Base-by-base conservation (phyloP, 35 echinoderm and acorn worm species). In the Eucidaris tribuloides region DNA sequence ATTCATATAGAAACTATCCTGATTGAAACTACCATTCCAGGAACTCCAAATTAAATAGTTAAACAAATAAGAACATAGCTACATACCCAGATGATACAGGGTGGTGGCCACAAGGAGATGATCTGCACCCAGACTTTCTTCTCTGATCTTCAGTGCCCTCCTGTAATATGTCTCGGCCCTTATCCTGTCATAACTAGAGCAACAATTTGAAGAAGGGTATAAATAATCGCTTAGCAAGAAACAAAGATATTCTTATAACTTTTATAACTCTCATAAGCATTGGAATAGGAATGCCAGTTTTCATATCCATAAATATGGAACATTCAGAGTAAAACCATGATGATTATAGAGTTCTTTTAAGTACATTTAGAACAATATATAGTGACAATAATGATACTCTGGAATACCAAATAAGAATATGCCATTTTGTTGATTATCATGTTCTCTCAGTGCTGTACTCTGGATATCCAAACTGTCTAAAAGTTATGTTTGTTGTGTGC, bases 41-140 rank as follows among this genome's bases (percentile, higher is more conserved):
- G n/a, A n/a, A n/a, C n/a, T n/a, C n/a, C n/a, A n/a, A n/a, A n/a
- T 13, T 14, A 55, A 55, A 14, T 55, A 13, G 13, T 55, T 55
- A 13, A 55, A 14, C 23, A 71, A 18, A 72, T 23, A 58, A 48
- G 23, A 63, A 66, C 55, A 27, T 38, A 40, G 17, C 14, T 39
- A 65, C 76, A 63, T 68, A 92, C 90, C 90, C 15, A 97, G 77
- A 50, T 97, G 90, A 65, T 89, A 93, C 17, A 97, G 55, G 3
- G 86, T 89, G 29, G 94, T 92, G 38, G 90, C 94, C 7, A 97
- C 81, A 4, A 93, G 87, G 4, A 97, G 54, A 58, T 97, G 90
- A 49, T 97, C 86, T 36, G 62, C 41, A 19, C 86, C 77, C 46
- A 65, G 72, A 0, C 63, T 43, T 28, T 71, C 77, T 23, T 89